Evolutionary conservation across 2,797 vertebrate genomes (phyloP).

Genomic region (Scyliorhinus canicula): DNA sequence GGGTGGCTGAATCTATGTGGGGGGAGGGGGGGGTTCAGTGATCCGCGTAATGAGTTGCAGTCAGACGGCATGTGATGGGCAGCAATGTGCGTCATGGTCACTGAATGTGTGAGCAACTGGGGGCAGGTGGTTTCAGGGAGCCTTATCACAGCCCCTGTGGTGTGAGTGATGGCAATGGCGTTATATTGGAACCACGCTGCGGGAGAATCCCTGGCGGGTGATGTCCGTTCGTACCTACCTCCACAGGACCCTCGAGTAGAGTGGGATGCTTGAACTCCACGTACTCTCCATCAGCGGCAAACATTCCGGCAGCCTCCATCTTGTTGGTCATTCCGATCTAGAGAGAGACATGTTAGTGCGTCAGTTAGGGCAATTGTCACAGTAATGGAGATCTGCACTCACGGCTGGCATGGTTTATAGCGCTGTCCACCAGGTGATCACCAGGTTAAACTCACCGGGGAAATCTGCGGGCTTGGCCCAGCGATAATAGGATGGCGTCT

Average conservation of each 20-base stretch:
- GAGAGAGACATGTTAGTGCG: not conserved
- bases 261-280: slow-evolving; percentile 58
- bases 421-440: not conserved
- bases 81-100: not conserved
- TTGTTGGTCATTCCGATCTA: slow-evolving; percentile 54
- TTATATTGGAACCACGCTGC: not conserved
- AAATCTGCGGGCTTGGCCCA: no score
- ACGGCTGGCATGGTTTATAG: not conserved
- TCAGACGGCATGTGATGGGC: not conserved
- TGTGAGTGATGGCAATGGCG: not conserved
- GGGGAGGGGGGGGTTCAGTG: not conserved
- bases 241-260: slow-evolving; percentile 69
- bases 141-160: not conserved
- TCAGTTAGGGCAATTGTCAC: not conserved
- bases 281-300: slow-evolving; percentile 76
- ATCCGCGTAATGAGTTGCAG: not conserved
- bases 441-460: not conserved
- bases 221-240: slow-evolving; percentile 67
- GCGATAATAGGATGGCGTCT: no score
- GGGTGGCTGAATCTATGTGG: not conserved
- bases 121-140: not conserved
- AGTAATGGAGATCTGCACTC: not conserved
- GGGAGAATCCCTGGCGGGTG: not conserved
- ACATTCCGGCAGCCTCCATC: slow-evolving; percentile 65
- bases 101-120: not conserved